phyloP scores from a whole-genome alignment of 2,797 vertebrate genomes.

The Leptodactylus fallax region DNA sequence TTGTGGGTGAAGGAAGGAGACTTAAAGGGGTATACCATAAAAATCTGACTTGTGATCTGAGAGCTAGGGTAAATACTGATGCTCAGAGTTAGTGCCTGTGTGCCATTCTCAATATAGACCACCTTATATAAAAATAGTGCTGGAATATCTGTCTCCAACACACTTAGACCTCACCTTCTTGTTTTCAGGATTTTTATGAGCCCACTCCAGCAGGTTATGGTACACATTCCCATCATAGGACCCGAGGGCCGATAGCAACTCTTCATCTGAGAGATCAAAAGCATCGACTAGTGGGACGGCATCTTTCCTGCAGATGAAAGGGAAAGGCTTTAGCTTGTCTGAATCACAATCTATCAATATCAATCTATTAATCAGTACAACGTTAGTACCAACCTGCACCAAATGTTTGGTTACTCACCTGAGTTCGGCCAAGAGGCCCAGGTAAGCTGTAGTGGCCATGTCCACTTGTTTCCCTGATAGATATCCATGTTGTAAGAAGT shows the following conservation, averaged over 20 bases:
- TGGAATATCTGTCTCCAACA: neutral
- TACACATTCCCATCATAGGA: conserved; percentile 77
- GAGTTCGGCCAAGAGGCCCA: conserved; percentile 74
- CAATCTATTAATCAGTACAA: too few species aligned
- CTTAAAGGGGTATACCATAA: too few species aligned
- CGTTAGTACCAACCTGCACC: too few species aligned
- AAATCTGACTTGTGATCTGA: too few species aligned
- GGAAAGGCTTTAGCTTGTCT: neutral
- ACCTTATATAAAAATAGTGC: neutral
- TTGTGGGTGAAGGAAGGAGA: too few species aligned
- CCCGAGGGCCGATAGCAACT: conserved; percentile 77
- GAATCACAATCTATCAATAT: too few species aligned
- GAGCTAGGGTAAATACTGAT: neutral
- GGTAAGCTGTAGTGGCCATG: conserved; percentile 72
- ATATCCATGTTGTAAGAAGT: conserved; percentile 76
- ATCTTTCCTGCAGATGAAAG: conserved; percentile 73
- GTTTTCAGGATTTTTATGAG: conserved; percentile 76
- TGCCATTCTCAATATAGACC: too few species aligned
- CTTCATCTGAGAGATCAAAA: conserved; percentile 77
- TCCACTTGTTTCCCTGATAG: conserved; percentile 75
- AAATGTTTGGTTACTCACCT: conserved; percentile 72
- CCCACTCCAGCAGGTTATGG: conserved; percentile 78
- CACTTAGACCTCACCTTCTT: conserved; percentile 70
- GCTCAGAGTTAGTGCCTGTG: too few species aligned
- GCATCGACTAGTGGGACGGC: conserved; percentile 80